Base-by-base conservation (phyloP, 2,888 invertebrate species). In the Balanococcus diminutus region DNA sequence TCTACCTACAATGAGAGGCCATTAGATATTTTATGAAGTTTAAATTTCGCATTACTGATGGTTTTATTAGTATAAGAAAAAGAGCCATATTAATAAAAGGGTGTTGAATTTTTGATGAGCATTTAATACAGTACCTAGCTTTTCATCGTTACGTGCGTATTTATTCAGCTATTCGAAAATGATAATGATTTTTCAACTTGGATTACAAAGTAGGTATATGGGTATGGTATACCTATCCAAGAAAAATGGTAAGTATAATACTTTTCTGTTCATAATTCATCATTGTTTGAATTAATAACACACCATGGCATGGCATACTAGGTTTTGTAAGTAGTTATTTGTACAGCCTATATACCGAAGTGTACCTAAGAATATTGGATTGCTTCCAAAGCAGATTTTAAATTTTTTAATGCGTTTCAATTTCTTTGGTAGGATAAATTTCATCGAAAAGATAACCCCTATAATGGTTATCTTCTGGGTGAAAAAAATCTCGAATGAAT, bases 361-460 rank as follows among this genome's bases (percentile, higher is more conserved):
- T 36, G 36, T 3, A 36, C n/a, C 3, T 36, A 46, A 46, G n/a
- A n/a, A 46, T 3, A n/a, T 4, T 11, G 39, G 1, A 46, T 46
- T n/a, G 46, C 3, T 14, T n/a, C n/a, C n/a, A n/a, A n/a, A n/a
- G 46, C n/a, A n/a, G 14, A 46, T 46, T 46, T 46, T 46, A n/a
- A 46, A 79, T n/a, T 16, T 28, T 79, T 79, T n/a, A 81, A 81
- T 22, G 11, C 39, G 32, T 81, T 81, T 81, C 39, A 39, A 81
- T 81, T 39, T 31, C 9, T 81, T 11, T 75, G 9, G 28, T 28
- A 1, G 9, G 39, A 81, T 39, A 81, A 32, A 75, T 36, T 19
- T 75, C n/a, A 32, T 36, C 19, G 28, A 8, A 28, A 31, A 56
- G 11, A 56, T 56, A 56, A 56, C 19, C 56, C 56, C 4, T 22